A percentile compares a stretch with the other conserved stretches of the same genome.
Conservation (phyloP, 2,113 vertebrate species). For the Hemichromis elongatus region DNA sequence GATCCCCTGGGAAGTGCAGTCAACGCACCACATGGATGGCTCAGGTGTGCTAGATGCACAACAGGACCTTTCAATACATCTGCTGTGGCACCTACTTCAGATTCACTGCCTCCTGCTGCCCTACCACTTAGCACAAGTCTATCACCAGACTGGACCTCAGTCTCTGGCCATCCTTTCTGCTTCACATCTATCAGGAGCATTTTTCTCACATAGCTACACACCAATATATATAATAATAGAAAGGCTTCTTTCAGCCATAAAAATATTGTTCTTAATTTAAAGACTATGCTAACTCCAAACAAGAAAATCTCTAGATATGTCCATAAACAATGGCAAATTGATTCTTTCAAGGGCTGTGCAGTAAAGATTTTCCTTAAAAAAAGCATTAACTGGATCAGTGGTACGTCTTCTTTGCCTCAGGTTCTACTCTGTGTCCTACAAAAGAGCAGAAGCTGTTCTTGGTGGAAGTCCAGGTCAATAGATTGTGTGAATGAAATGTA, state of each 20-base stretch:
- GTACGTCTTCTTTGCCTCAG: background rate
- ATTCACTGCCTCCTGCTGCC: conserved; percentile 34
- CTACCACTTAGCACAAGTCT: conserved; percentile 18
- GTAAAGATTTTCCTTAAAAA: background rate
- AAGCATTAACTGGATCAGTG: background rate
- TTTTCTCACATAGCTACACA: background rate
- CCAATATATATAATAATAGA: no score
- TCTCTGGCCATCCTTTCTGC: background rate
- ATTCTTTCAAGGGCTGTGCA: background rate
- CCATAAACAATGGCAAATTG: background rate
- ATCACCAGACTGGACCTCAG: conserved; percentile 6
- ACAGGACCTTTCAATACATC: conserved; percentile 40
- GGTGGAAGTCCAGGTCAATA: background rate
- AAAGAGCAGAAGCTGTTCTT: background rate
- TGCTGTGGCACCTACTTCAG: conserved; percentile 12
- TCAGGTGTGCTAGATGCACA: conserved; percentile 62
- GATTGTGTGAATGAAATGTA: background rate
- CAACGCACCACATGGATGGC: conserved; percentile 25
- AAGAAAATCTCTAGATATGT: background rate
- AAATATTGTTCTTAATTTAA: background rate
- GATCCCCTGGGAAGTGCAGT: conserved; percentile 48
- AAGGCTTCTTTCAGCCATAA: background rate
- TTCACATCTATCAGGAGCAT: background rate
- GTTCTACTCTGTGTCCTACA: background rate
- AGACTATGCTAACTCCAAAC: background rate